These are phyloP conservation scores for Pachydiplax longipennis DNA, from an alignment of 2,888 invertebrate species.

Conservation along the genomic window DNA sequence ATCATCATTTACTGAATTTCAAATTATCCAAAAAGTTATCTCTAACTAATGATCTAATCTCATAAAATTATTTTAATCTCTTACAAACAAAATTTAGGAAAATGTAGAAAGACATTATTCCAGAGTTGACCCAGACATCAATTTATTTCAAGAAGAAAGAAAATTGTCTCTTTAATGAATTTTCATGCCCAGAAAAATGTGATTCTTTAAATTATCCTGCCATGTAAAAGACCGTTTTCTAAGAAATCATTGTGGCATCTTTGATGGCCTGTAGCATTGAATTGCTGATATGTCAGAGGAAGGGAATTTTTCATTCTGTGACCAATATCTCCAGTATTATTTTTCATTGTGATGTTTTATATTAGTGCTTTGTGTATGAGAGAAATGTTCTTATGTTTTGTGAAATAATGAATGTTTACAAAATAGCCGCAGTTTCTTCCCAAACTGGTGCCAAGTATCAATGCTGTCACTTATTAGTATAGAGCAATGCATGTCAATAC, in stretches of 20 bases:
- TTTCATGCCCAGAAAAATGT: not conserved
- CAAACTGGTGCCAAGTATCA: conserved; percentile 43
- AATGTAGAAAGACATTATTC: no score
- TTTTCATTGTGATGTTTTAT: conserved; percentile 35
- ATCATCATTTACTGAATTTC: no score
- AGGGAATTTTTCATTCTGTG: conserved; percentile 17
- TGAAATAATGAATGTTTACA: conserved; percentile 35
- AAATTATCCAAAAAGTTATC: no score
- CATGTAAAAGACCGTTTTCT: not conserved
- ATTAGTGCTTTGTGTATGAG: not conserved
- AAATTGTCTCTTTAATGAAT: not conserved
- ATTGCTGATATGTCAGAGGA: conserved; percentile 23
- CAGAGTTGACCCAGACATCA: no score
- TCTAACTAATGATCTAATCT: no score
- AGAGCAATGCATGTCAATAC: conserved; percentile 36
- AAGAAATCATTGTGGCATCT: conserved; percentile 7
- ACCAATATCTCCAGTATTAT: conserved; percentile 44
- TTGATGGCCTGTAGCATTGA: not conserved
- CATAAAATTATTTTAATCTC: no score
- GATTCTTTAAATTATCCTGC: not conserved
- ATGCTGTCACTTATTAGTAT: conserved; percentile 38
- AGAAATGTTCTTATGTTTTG: conserved; percentile 15
- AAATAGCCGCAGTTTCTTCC: conserved; percentile 45
- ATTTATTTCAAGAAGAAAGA: no score
- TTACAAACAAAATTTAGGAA: no score